Conservation (phyloP, 2,113 vertebrate species). For the Entomyzon cyanotis region DNA sequence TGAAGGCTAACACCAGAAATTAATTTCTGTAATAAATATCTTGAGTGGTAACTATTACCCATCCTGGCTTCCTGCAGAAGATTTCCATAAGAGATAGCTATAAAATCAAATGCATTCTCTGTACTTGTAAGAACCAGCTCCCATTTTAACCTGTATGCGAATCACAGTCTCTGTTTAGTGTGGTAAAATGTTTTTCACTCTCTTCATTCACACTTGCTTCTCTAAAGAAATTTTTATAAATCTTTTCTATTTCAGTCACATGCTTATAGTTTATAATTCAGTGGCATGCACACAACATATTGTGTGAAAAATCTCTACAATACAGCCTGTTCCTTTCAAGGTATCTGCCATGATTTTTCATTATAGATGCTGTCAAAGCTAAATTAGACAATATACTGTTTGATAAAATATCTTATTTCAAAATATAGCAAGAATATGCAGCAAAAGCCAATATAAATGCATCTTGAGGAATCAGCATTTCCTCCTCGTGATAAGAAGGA, state of each 20-base stretch:
- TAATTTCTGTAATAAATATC: neutral
- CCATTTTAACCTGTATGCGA: rapidly evolving
- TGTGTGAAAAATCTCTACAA: conserved; percentile 3
- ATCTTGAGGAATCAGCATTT: conserved; percentile 28
- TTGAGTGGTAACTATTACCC: neutral
- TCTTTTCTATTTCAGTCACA: neutral
- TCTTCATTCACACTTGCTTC: neutral
- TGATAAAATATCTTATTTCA: neutral
- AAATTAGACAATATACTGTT: conserved; percentile 8
- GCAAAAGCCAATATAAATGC: neutral
- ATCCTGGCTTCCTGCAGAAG: neutral
- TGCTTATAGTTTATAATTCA: neutral
- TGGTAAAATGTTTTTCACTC: neutral
- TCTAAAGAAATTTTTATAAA: neutral
- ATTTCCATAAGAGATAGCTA: neutral
- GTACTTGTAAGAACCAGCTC: neutral
- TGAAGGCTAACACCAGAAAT: neutral
- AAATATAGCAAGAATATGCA: neutral
- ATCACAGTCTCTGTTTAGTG: neutral
- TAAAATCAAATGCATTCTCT: neutral
- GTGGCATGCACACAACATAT: neutral
- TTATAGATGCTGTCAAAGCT: neutral
- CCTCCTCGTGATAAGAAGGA: neutral
- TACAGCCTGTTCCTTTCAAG: neutral
- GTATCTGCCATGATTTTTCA: conserved; percentile 7